Percentiles rank a stretch among this genome's conserved stretches.
Conservation (phyloP, 2,888 invertebrate species). For the Melieria omissa region DNA sequence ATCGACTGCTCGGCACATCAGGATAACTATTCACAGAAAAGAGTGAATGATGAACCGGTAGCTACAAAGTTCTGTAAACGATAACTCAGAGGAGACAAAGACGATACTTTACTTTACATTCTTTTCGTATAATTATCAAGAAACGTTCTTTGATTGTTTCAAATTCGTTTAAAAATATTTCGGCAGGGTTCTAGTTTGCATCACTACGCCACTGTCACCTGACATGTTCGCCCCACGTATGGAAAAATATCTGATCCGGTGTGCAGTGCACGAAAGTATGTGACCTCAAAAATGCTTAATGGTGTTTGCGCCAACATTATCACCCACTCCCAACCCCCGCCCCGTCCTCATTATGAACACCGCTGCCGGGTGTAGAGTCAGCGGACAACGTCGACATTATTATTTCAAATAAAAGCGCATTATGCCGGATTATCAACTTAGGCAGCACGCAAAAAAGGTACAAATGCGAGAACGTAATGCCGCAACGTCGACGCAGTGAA, state of each 20-base stretch:
- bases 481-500: constrained; percentile 16
- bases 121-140: too few species aligned
- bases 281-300: constrained; percentile 46
- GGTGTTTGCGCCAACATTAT: constrained; percentile 39
- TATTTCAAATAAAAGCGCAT: constrained; percentile 63
- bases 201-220: background rate
- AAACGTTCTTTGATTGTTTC: too few species aligned
- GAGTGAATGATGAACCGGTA: too few species aligned
- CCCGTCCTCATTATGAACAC: constrained; percentile 28
- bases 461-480: constrained; percentile 30
- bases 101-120: too few species aligned
- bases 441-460: constrained; percentile 30
- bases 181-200: too few species aligned
- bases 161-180: too few species aligned
- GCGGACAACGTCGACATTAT: constrained; percentile 58
- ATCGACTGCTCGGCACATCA: too few species aligned
- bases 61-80: too few species aligned
- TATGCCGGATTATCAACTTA: constrained; percentile 60
- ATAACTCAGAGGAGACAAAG: too few species aligned
- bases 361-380: constrained; percentile 34
- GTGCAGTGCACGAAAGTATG: constrained; percentile 31
- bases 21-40: too few species aligned
- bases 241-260: background rate
- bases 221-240: too few species aligned
- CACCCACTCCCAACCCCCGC: background rate